phyloP scores from a whole-genome alignment of 1,140 invertebrate genomes.

The Hyposmocoma kahamanoa region DNA sequence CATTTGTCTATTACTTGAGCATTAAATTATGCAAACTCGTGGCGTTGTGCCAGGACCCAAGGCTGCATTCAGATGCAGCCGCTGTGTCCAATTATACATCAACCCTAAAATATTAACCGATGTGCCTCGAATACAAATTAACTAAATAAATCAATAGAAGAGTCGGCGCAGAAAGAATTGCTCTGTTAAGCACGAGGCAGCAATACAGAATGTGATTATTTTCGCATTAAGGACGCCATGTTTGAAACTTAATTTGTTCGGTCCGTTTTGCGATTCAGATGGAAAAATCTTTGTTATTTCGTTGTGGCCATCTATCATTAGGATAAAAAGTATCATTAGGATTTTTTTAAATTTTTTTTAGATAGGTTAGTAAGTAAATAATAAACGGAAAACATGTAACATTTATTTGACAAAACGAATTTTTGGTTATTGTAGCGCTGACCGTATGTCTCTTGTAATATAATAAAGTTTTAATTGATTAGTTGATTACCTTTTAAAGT shows the following conservation, averaged over 20 bases:
- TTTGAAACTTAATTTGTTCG: background rate
- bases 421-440: no score
- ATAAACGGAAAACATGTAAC: no score
- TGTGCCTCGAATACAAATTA: slow-evolving; percentile 54
- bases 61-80: slow-evolving; percentile 53
- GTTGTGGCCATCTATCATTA: no score
- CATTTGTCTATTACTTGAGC: slow-evolving; percentile 37
- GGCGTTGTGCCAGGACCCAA: slow-evolving; percentile 55
- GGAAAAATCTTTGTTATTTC: no score
- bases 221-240: background rate
- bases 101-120: slow-evolving; percentile 65
- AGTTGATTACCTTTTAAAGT: no score
- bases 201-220: background rate
- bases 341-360: no score
- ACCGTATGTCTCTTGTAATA: no score
- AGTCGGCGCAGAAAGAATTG: background rate
- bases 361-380: no score
- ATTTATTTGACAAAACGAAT: no score
- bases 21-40: slow-evolving; percentile 54
- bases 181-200: background rate
- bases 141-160: slow-evolving; percentile 29
- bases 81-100: slow-evolving; percentile 61
- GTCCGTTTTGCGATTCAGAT: background rate
- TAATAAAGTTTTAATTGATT: no score
- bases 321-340: no score